Evolutionary conservation across 1,140 invertebrate genomes (phyloP).

Genomic region (Heterodera carotae): DNA sequence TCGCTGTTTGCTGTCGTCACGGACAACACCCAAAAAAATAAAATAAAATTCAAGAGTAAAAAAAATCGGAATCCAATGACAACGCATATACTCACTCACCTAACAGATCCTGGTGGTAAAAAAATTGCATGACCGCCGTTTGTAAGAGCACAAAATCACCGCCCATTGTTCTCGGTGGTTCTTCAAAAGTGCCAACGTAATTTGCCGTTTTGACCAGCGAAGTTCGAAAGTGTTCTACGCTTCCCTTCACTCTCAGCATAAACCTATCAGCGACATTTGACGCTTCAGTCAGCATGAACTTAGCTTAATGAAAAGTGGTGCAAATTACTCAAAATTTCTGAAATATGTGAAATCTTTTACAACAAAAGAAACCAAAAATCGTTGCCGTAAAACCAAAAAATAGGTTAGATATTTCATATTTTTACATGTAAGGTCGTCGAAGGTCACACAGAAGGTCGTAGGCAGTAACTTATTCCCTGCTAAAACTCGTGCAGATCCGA

Average conservation of each 20-base stretch:
- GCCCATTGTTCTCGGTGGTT: slow-evolving; percentile 93
- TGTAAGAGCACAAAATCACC: slow-evolving; percentile 95
- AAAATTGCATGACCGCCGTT: slow-evolving; percentile 75
- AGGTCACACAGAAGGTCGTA: slow-evolving; percentile 84
- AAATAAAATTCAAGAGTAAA: too few species aligned
- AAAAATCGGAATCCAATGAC: slow-evolving; percentile 2
- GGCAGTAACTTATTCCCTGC: slow-evolving; percentile 95
- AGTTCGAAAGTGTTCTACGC: slow-evolving; percentile 87
- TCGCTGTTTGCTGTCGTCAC: slow-evolving; percentile 31
- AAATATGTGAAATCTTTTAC: too few species aligned
- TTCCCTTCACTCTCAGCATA: slow-evolving; percentile 92
- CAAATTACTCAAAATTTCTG: too few species aligned
- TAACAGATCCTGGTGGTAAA: slow-evolving; percentile 61
- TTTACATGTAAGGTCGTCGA: slow-evolving; percentile 71
- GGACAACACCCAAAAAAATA: slow-evolving; percentile 57
- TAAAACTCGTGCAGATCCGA: slow-evolving; percentile 84
- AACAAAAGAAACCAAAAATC: too few species aligned
- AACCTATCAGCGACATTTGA: slow-evolving; percentile 87
- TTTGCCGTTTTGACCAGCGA: slow-evolving; percentile 48
- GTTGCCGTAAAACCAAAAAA: too few species aligned
- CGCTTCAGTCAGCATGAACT: slow-evolving; percentile 72
- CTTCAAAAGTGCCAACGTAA: slow-evolving; percentile 77
- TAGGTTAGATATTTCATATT: too few species aligned
- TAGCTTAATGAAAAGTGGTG: slow-evolving; percentile 43
- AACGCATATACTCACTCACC: slow-evolving; percentile 39